These are phyloP conservation scores for Drosophila fuyamai DNA, from an alignment of 1,140 invertebrate species.

Conservation along the genomic window DNA sequence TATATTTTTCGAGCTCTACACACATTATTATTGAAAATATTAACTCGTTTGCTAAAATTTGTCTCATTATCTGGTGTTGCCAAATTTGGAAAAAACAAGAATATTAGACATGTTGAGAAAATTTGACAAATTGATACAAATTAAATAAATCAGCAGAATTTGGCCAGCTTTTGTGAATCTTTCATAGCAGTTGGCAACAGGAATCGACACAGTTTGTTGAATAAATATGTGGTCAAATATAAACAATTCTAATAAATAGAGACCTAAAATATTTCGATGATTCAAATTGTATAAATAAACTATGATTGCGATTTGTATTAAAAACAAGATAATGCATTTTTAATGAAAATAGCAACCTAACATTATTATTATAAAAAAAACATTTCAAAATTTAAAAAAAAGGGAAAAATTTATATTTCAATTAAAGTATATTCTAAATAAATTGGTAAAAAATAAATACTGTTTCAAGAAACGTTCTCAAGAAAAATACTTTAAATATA, in stretches of 20 bases:
- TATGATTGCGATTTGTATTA: no score
- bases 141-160: slow-evolving; percentile 53
- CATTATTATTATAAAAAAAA: background rate
- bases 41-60: slow-evolving; percentile 25
- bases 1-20: background rate
- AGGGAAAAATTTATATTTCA: no score
- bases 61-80: slow-evolving; percentile 8
- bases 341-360: background rate
- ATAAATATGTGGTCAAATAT: background rate
- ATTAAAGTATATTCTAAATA: no score
- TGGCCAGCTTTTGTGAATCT: slow-evolving; percentile 11
- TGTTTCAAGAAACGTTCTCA: no score
- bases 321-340: no score
- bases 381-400: no score
- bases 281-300: no score
- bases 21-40: slow-evolving; percentile 7
- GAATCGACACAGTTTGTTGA: background rate
- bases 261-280: no score
- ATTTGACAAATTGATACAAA: slow-evolving; percentile 64
- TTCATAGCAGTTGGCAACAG: slow-evolving; percentile 23
- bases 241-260: background rate
- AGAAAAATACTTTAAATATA: no score
- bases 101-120: slow-evolving; percentile 51
- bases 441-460: no score
- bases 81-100: slow-evolving; percentile 47